Evolutionary conservation across 2,888 invertebrate genomes (phyloP), one percentile per base, ranked within the genome.

Genomic region (Raillietiella orientalis): DNA sequence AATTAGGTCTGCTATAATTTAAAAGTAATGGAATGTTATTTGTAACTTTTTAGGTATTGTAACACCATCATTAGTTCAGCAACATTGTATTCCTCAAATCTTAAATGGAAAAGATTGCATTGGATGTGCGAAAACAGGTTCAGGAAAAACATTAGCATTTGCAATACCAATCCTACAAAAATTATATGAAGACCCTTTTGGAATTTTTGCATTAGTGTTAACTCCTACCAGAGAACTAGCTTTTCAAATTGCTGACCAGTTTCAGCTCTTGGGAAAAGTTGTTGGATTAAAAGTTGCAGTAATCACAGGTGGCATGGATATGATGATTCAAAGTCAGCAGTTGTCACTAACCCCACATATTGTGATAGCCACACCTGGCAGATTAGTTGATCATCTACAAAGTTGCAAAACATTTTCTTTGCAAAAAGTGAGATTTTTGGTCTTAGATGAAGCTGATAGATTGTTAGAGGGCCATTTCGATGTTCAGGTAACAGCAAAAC

Each of bases 71-170:
- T 62, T 66, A 1, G 74, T 82, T 29, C 79, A 82, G 44, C 47
- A 54, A 37, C 62, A 65, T 33, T 77, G 77, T 40, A 66, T 82
- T 38, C 62, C 72, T 4, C 52, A 55, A 31, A 71, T 79, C 35
- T 44, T 79, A 20, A 41, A 52, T 30, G 82, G 82, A 0, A 53
- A 58, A 36, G 77, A 90, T 50, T 79, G 82, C 37, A 70, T 96
- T 32, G 93, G 84, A 5, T 82, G 82, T 37, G 84, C 90, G 0
- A 84, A 90, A 47, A 96, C 93, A 5, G 93, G 93, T 9, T 87
- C 84, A 28, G 93, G 93, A 2, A 96, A 96, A 54, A 96, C 96
- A 1, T 62, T 93, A 39, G 84, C 93, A 0, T 96, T 96, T 56
- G 87, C 82, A 1, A 45, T 93, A 27, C 90, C 90, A 1, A 77